Base-by-base conservation (phyloP, 2,113 vertebrate genomes). In the Platichthys flesus region DNA sequence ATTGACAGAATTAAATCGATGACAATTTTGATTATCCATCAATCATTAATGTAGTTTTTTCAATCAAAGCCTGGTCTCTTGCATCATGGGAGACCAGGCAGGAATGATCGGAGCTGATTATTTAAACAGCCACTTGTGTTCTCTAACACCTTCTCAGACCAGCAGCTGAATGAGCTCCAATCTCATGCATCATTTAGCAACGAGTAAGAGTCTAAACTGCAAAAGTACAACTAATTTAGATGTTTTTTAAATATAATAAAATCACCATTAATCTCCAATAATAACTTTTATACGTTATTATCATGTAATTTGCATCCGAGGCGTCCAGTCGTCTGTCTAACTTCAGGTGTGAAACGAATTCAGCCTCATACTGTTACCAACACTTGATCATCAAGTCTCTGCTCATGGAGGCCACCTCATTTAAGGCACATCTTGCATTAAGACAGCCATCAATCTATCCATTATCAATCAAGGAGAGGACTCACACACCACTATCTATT, bases 381-480 rank as follows among this genome's bases (percentile, higher is more conserved):
- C 2, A 10, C 72, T 81, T 78, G 64, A 89, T 85, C 73, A 81
- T 71, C 35, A 13, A 74, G 72, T 74, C 26, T 67, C 62, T 85
- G 73, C 71, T 84, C 82, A 88, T 91, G 81, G 85, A 82, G 81
- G 77, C 86, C 80, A 61, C 31, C 83, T 89, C 78, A 84, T 86
- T 85, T 83, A 82, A 62, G 74, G 67, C 49, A 84, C 81, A 85
- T 64, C 59, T 76, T 76, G 79, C 57, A 82, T 91, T 83, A 90
- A 84, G 87, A 88, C 87, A 90, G 82, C 87, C 93, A 91, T 93
- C 93, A 91, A 90, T 91, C 93, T 88, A 79, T 58, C 85, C 81
- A 88, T 88, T 90, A 93, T 91, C 91, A 93, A 91, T 93, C 93
- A 93, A 81, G 87, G 72, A 84, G 89, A 85, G 86, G 83, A 92